Base-by-base conservation (phyloP, 2,113 vertebrate genomes). In the Sander lucioperca region DNA sequence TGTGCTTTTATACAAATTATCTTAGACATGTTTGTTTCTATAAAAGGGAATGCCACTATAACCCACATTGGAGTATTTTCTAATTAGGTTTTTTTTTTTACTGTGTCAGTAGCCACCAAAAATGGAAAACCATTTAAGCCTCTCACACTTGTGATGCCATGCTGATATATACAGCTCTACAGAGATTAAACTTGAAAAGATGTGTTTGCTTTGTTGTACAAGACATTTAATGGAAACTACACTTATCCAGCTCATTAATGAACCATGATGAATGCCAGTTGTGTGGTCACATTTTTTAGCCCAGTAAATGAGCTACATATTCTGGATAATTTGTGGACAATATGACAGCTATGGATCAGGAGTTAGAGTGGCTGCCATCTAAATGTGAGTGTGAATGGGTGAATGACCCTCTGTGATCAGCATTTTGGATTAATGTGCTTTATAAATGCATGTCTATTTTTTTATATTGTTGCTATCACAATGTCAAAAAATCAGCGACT, bases 11-110 rank as follows among this genome's bases (percentile, higher is more conserved):
- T 50, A 73, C 59, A 74, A 50, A 86, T 57, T 83, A 77, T 36
- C 69, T 71, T 30, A 5, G 56, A 78, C 33, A 6, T 82, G 77
- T 81, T 76, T 85, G 79, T 82, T 84, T 88, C 39, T 70, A 48
- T 78, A 61, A 85, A 74, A 16, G 66, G 45, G 8, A 43, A 62
- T 54, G 39, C 36, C 43, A 56, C 53, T 74, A 10, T 74, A 72
- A 78, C 61, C 36, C 76, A 57, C 27, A 36, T 48, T 53, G 39
- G 25, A 65, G 39, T 80, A 62, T 75, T 51, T 82, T 67, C 56
- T 50, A 53, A 58, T 63, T 4, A 71, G 43, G 45, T 36, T 33
- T 33, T 71, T 63, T 61, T 36, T 67, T 43, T 7, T 12, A 54
- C 12, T 48, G 39, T 50, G 30, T 67, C 23, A 48, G 25, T 25